These are phyloP conservation scores for Phaethon lepturus DNA, from an alignment of 2,113 vertebrate genomes.

Conservation along the genomic window DNA sequence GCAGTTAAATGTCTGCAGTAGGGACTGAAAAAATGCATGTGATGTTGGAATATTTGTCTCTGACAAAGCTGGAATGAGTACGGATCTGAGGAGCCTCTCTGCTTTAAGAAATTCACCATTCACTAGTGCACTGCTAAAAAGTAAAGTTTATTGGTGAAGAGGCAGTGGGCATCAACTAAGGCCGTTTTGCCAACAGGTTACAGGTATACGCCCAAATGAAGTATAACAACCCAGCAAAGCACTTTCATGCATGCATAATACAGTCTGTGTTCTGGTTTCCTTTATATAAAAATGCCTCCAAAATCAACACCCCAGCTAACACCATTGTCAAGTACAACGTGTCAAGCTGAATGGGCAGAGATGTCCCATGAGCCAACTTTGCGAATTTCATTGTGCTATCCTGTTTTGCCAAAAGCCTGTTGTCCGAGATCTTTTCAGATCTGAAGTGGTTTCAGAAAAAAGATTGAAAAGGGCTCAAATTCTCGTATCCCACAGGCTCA, in stretches of 20 bases:
- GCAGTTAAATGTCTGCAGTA: constrained; percentile 36
- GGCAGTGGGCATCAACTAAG: not conserved
- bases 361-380: not conserved
- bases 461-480: not conserved
- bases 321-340: not conserved
- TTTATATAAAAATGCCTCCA: not conserved
- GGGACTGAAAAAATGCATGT: constrained; percentile 5
- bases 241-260: not conserved
- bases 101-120: not conserved
- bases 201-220: not conserved
- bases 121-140: not conserved
- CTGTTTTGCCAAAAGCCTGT: not conserved
- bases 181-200: not conserved
- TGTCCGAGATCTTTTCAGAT: not conserved
- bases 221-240: not conserved
- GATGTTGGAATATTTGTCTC: not conserved
- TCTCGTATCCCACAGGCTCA: not conserved
- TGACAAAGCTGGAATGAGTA: not conserved
- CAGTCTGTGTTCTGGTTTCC: not conserved
- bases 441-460: not conserved
- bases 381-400: not conserved
- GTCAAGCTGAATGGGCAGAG: not conserved
- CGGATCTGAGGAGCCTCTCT: not conserved
- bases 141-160: not conserved
- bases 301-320: not conserved